These are phyloP conservation scores for Argyrosomus japonicus DNA, from an alignment of 2,113 vertebrate species.

Conservation along the genomic window DNA sequence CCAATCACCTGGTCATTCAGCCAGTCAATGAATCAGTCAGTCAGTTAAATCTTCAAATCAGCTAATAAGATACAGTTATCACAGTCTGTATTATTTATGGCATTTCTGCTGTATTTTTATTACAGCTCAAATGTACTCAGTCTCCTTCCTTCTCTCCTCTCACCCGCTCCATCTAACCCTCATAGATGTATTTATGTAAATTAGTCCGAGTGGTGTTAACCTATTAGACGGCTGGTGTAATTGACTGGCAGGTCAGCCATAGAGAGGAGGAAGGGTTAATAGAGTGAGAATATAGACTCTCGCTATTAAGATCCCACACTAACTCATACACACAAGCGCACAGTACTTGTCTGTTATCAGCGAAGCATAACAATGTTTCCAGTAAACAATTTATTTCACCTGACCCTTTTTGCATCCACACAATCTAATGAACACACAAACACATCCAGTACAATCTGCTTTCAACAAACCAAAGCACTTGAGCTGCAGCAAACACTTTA, in stretches of 20 bases:
- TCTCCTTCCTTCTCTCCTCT: constrained; percentile 23
- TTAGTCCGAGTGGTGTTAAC: constrained; percentile 61
- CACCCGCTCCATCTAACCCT: constrained; percentile 25
- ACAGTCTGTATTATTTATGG: constrained; percentile 15
- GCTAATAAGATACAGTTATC: constrained; percentile 19
- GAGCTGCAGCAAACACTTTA: constrained; percentile 51
- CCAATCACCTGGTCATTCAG: constrained; percentile 5
- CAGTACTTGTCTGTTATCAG: constrained; percentile 67
- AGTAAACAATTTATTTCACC: constrained; percentile 72
- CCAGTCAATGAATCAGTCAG: constrained; percentile 17
- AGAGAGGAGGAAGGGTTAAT: constrained; percentile 66
- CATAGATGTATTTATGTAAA: constrained; percentile 70
- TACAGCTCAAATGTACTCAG: constrained; percentile 9
- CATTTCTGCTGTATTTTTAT: constrained; percentile 18
- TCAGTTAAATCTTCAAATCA: constrained; percentile 20
- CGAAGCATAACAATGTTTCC: constrained; percentile 61
- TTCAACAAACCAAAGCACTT: constrained; percentile 34
- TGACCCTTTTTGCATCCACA: constrained; percentile 62
- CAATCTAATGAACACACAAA: constrained; percentile 54
- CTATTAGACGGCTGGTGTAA: constrained; percentile 70
- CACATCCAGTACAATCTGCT: constrained; percentile 32
- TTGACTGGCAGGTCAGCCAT: constrained; percentile 73
- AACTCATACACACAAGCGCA: constrained; percentile 35
- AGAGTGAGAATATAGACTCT: constrained; percentile 65
- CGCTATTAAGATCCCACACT: constrained; percentile 49